Evolutionary conservation across 2,888 invertebrate species (phyloP), one percentile per base, ranked within the genome.

Genomic region (Scelioninae gen. 2): DNA sequence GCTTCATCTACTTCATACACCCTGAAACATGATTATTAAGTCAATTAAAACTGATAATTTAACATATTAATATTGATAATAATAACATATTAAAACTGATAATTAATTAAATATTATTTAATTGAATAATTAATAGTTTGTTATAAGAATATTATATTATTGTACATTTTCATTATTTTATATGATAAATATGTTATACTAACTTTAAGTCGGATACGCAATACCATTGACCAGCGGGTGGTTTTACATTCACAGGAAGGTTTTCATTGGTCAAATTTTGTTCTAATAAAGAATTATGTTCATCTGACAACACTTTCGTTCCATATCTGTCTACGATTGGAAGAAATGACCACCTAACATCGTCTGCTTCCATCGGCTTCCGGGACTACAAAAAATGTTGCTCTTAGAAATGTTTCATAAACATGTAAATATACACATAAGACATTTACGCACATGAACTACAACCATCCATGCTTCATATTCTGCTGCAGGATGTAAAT

Each of bases 171-270:
- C n/a, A n/a, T n/a, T n/a, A n/a, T n/a, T n/a, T n/a, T n/a, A n/a
- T n/a, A n/a, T n/a, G n/a, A n/a, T n/a, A n/a, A 11, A 37, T 7
- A 4, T 3, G 37, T n/a, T 19, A 31, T 39, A 25, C 35, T 52
- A 78, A 86, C 86, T 92, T 90, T 68, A 94, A 93, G 87, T 98
- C 98, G 65, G 97, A 97, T 52, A 97, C 92, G 84, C 94, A 94
- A 88, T 94, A 98, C 98, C 98, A 98, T 81, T 92, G 92, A 9
- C 95, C 95, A 1, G 90, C 86, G 0, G 92, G 89, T 3, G 91
- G 87, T 78, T 86, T 80, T 0, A 87, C 78, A 28, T 85, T 86
- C 0, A 85, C 82, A 0, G 86, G 77, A 18, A 81, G 80, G 61
- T 85, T 86, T 7, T 82, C 86, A 53, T 84, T 69, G 37, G 85